A percentile compares a stretch with the other conserved stretches of the same genome.
These are phyloP conservation scores for Anarrhichthys ocellatus DNA, from an alignment of 2,113 vertebrate genomes.

Conservation along the genomic window DNA sequence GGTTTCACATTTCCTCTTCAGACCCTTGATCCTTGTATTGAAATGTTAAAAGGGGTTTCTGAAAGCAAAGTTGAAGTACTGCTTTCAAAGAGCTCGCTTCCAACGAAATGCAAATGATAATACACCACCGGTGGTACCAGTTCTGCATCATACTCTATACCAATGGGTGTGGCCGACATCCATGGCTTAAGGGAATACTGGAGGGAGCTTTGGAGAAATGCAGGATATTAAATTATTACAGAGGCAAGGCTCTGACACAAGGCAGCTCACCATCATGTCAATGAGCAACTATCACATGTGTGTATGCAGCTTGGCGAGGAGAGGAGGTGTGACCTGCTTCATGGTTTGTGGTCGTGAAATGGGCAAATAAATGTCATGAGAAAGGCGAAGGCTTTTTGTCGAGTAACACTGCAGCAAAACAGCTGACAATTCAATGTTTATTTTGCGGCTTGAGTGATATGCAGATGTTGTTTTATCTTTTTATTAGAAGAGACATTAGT, in stretches of 20 bases:
- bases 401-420: neutral
- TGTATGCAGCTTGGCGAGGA: neutral
- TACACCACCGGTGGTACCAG: neutral
- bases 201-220: neutral
- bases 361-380: slow-evolving; percentile 24
- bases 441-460: neutral
- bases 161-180: neutral
- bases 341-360: slow-evolving; percentile 29
- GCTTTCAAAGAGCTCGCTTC: neutral
- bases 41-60: neutral
- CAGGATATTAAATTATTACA: neutral
- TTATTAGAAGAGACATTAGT: neutral
- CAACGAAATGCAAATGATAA: neutral
- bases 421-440: neutral
- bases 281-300: neutral
- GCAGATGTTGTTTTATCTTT: neutral
- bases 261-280: neutral
- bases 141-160: neutral
- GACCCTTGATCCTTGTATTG: neutral
- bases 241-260: neutral
- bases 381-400: neutral
- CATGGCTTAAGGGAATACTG: neutral
- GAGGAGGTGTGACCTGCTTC: neutral
- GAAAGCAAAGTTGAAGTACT: neutral
- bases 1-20: slow-evolving; percentile 8